Percentiles rank a stretch among this genome's conserved stretches.
These are phyloP conservation scores for Urosaurus nigricauda DNA, from an alignment of 2,797 vertebrate genomes.

Conservation along the genomic window DNA sequence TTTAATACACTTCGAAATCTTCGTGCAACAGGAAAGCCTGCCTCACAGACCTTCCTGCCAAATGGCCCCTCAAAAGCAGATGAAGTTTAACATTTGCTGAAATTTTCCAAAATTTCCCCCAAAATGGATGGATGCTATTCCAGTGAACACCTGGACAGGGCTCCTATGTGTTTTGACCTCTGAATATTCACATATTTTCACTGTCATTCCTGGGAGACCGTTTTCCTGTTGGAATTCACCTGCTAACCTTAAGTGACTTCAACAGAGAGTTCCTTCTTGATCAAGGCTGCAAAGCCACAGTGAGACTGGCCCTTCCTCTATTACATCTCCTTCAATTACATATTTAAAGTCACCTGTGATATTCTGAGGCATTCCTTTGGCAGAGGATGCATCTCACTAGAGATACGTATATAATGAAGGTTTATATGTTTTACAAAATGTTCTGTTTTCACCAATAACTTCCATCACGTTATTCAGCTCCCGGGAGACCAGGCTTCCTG, in stretches of 20 bases:
- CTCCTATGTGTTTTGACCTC: neutral
- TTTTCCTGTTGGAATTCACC: neutral
- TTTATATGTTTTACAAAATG: slow-evolving; percentile 14
- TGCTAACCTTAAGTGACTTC: neutral
- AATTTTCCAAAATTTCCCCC: too few relatives aligned
- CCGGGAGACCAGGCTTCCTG: neutral
- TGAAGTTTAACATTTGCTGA: too few relatives aligned
- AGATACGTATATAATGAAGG: slow-evolving; percentile 4
- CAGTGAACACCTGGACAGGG: neutral
- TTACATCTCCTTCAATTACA: neutral
- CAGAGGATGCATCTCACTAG: neutral
- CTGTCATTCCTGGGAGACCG: too few relatives aligned
- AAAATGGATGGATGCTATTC: neutral
- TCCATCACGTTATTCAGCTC: neutral
- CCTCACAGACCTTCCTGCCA: neutral
- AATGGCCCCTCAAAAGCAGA: neutral
- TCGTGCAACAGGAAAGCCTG: neutral
- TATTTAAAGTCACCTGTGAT: slow-evolving; percentile 14
- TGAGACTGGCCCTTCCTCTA: neutral
- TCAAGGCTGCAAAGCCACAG: neutral
- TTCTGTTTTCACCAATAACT: slow-evolving; percentile 22
- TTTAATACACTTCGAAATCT: neutral
- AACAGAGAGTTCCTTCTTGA: too few relatives aligned
- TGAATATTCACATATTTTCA: neutral
- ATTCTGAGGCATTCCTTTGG: slow-evolving; percentile 4